Percentiles rank a stretch among this genome's conserved stretches.
Conservation (phyloP, 2,888 invertebrate species). For the Selenia dentaria region DNA sequence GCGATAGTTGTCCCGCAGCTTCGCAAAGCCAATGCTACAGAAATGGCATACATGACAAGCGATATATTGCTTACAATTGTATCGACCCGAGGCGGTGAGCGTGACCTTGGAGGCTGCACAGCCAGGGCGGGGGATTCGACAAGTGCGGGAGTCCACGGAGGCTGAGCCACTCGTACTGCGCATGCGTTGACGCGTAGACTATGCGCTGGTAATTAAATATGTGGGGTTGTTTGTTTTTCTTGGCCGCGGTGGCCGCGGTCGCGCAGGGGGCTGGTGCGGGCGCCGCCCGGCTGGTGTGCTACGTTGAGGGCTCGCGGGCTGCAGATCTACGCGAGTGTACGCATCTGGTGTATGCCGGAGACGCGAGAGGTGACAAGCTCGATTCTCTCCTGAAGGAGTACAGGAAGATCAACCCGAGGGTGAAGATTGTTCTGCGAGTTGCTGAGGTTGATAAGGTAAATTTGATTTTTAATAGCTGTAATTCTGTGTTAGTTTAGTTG, state of each 20-base stretch:
- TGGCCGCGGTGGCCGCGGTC: constrained; percentile 58
- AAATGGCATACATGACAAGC: constrained; percentile 31
- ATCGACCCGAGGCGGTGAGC: constrained; percentile 55
- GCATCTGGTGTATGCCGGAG: constrained; percentile 77
- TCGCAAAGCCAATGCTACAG: constrained; percentile 45
- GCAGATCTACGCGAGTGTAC: constrained; percentile 74
- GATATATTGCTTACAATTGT: constrained; percentile 13
- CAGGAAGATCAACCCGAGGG: constrained; percentile 72
- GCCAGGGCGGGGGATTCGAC: constrained; percentile 76
- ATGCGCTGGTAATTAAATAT: constrained; percentile 42
- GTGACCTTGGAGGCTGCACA: constrained; percentile 57
- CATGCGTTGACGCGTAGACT: constrained; percentile 67
- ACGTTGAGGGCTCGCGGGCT: constrained; percentile 62
- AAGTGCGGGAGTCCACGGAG: constrained; percentile 51
- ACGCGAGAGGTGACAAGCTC: constrained; percentile 71
- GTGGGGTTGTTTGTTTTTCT: constrained; percentile 69
- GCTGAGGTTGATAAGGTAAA: constrained; percentile 85
- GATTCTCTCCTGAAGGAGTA: constrained; percentile 74
- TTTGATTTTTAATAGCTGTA: neutral
- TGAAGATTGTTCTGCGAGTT: constrained; percentile 83
- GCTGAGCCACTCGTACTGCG: constrained; percentile 68
- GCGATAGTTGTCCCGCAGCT: constrained; percentile 34
- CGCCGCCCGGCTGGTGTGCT: constrained; percentile 76
- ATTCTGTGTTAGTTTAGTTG: no score
- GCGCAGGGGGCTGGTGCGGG: constrained; percentile 70